Percentiles rank a stretch among this genome's conserved stretches.
phyloP scores from a whole-genome alignment of 2,888 invertebrate genomes.

The Ochropacha duplaris region DNA sequence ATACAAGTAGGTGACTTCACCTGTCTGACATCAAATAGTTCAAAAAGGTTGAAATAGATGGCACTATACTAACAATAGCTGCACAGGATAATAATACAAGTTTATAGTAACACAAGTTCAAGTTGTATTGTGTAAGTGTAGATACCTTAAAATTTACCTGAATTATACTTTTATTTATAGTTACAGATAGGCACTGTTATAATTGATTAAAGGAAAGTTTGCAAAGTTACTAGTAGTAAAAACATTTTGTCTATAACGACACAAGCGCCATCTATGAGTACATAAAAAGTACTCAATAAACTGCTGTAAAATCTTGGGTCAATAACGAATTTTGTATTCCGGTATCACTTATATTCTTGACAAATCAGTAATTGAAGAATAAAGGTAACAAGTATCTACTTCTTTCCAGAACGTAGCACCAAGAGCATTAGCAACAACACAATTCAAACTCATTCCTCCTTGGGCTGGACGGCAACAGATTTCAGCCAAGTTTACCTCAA shows the following conservation, averaged over 20 bases:
- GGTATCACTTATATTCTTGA: too few relatives aligned
- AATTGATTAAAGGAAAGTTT: not conserved
- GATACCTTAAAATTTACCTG: too few relatives aligned
- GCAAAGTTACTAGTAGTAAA: not conserved
- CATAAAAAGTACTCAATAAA: not conserved
- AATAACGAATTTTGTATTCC: too few relatives aligned
- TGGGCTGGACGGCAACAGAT: conserved; percentile 91
- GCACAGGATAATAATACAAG: too few relatives aligned
- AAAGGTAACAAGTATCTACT: not conserved
- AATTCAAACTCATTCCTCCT: conserved; percentile 90
- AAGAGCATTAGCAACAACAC: conserved; percentile 87
- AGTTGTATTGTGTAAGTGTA: too few relatives aligned
- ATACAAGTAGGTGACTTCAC: too few relatives aligned
- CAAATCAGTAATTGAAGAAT: not conserved
- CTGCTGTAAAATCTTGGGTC: not conserved
- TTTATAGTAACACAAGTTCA: too few relatives aligned
- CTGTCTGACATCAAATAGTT: not conserved
- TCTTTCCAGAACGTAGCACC: conserved; percentile 80
- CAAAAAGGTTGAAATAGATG: not conserved
- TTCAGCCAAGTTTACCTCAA: conserved; percentile 93
- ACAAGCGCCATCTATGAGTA: not conserved
- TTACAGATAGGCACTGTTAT: too few relatives aligned
- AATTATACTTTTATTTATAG: too few relatives aligned
- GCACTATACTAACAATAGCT: not conserved
- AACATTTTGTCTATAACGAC: not conserved